These are phyloP conservation scores for Phymatocera aterrima DNA, from an alignment of 2,888 invertebrate genomes.

Conservation along the genomic window DNA sequence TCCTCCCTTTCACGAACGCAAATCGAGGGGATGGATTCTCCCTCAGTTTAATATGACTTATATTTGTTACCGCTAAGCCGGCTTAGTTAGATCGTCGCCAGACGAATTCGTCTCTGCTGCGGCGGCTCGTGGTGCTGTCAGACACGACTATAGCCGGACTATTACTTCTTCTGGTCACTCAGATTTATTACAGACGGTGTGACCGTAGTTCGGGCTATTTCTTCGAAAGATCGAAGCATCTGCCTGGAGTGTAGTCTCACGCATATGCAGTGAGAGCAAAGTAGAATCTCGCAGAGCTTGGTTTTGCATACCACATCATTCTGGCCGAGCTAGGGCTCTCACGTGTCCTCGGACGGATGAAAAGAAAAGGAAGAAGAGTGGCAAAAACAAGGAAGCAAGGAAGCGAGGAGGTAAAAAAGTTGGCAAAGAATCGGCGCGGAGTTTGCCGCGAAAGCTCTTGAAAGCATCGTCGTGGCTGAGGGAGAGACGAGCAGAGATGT, in stretches of 20 bases:
- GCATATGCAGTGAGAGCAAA: neutral
- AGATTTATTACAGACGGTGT: no score
- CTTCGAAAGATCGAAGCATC: neutral
- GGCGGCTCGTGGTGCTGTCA: no score
- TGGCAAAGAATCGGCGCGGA: conserved; percentile 4
- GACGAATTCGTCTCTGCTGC: no score
- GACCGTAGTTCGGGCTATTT: neutral
- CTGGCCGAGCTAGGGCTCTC: neutral
- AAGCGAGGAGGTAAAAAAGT: conserved; percentile 21
- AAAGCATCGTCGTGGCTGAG: conserved; percentile 17
- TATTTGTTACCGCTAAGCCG: neutral
- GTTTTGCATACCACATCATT: conserved; percentile 23
- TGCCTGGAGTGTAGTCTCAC: neutral
- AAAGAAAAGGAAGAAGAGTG: neutral
- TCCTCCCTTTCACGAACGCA: conserved; percentile 11
- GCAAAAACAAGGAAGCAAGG: neutral
- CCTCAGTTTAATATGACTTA: neutral
- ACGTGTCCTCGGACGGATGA: neutral
- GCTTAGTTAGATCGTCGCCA: no score
- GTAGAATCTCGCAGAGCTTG: conserved; percentile 1
- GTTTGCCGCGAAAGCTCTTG: conserved; percentile 26
- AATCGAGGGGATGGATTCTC: neutral
- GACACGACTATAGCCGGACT: no score
- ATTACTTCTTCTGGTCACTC: no score
- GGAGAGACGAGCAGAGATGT: conserved; percentile 25